Conservation (phyloP, 2,113 vertebrate genomes). For the Pogonocichla stellata region DNA sequence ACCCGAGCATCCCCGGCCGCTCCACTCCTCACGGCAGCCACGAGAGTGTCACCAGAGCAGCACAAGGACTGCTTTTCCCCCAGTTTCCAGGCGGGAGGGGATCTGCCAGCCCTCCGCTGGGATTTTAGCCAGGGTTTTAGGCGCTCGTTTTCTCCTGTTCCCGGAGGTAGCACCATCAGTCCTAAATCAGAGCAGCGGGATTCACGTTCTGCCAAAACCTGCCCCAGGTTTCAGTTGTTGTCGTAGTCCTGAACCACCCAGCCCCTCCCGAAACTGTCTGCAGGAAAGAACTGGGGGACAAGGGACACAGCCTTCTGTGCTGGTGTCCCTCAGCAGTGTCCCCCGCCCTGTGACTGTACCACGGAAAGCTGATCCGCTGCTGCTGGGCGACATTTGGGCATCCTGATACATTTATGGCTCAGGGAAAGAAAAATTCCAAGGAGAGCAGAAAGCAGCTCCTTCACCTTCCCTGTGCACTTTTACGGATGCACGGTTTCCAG, state of each 20-base stretch:
- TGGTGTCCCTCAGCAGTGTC: not conserved
- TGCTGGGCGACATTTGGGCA: not conserved
- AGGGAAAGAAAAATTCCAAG: conserved; percentile 1
- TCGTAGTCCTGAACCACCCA: not conserved
- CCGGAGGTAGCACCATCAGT: not conserved
- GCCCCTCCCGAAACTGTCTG: not conserved
- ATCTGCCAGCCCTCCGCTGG: not conserved
- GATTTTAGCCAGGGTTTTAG: not conserved
- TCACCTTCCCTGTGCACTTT: not conserved
- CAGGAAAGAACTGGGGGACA: not conserved
- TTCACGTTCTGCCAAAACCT: not conserved
- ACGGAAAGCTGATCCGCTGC: not conserved
- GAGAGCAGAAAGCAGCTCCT: not conserved
- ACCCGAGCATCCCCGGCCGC: not conserved
- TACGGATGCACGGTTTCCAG: not conserved
- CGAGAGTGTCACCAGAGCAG: not conserved
- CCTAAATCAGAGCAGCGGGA: not conserved
- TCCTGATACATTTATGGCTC: not conserved
- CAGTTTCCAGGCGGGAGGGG: not conserved
- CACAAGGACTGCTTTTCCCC: not conserved
- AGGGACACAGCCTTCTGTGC: not conserved
- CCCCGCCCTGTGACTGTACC: fast-evolving
- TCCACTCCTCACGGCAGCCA: fast-evolving
- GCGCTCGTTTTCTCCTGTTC: not conserved
- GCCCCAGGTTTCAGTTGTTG: not conserved